Percentiles rank a stretch among this genome's conserved stretches.
phyloP scores from a whole-genome alignment of 2,113 vertebrate genomes.

The Mellivora capensis region DNA sequence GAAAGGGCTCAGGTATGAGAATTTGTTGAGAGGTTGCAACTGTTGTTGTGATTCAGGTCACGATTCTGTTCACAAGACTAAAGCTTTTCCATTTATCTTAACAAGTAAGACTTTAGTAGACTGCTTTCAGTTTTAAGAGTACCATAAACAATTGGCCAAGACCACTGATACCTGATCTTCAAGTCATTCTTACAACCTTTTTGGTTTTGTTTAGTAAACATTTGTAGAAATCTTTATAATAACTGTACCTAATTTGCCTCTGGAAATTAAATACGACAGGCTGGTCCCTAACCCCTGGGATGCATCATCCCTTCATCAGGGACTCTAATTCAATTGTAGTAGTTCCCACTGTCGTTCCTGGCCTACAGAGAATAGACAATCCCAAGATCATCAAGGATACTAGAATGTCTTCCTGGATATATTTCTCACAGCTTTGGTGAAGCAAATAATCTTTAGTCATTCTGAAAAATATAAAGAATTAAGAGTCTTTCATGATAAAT shows the following conservation, averaged over 20 bases:
- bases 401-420: background rate
- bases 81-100: background rate
- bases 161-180: background rate
- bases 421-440: background rate
- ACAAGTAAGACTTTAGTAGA: background rate
- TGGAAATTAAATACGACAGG: background rate
- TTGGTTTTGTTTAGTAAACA: background rate
- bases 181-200: background rate
- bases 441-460: background rate
- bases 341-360: background rate
- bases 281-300: background rate
- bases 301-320: background rate
- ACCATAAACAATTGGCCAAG: background rate
- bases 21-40: background rate
- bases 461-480: background rate
- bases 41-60: background rate
- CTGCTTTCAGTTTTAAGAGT: background rate
- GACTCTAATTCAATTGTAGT: background rate
- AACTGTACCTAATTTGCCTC: background rate
- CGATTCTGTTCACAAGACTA: background rate
- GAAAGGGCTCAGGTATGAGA: background rate
- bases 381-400: background rate
- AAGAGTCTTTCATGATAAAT: background rate
- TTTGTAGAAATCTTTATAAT: background rate
- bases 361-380: background rate